Percentiles rank a stretch among this genome's conserved stretches.
Conservation (phyloP, 2,113 vertebrate genomes). For the Piliocolobus tephrosceles region DNA sequence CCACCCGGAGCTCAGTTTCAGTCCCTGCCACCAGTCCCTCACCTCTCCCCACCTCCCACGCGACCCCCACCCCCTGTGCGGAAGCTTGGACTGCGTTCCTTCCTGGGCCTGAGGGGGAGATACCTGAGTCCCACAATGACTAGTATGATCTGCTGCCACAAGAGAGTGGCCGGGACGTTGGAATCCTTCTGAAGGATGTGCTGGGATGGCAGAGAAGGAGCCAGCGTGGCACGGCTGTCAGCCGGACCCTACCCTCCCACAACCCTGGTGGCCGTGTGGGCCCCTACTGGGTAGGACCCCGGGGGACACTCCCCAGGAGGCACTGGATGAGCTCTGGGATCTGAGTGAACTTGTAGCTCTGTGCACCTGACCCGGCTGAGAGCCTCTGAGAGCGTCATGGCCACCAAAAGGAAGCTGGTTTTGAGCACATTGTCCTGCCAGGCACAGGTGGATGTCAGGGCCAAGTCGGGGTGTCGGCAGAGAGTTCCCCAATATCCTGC, state of each 20-base stretch:
- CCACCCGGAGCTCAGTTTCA: too few species aligned
- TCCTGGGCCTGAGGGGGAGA: neutral
- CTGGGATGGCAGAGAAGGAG: neutral
- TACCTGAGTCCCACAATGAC: slow-evolving; percentile 58
- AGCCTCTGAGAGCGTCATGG: neutral
- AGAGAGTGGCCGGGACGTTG: neutral
- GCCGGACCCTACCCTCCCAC: fast-evolving
- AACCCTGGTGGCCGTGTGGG: fast-evolving
- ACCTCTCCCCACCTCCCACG: too few species aligned
- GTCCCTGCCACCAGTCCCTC: too few species aligned
- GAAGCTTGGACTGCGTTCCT: neutral
- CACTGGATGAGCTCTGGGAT: slow-evolving; percentile 33
- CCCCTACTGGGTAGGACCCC: neutral
- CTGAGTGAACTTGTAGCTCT: slow-evolving; percentile 52
- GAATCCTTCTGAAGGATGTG: slow-evolving; percentile 51
- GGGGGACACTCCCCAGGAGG: slow-evolving; percentile 38
- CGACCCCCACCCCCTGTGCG: fast-evolving
- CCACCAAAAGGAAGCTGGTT: slow-evolving; percentile 40
- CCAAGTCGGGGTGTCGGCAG: too few species aligned
- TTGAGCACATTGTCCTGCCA: slow-evolving; percentile 40
- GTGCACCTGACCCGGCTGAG: neutral
- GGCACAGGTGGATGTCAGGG: fast-evolving
- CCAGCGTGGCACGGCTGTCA: fast-evolving
- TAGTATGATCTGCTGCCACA: slow-evolving; percentile 46
- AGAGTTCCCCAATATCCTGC: fast-evolving